Percentiles rank a stretch among this genome's conserved stretches.
phyloP scores from a whole-genome alignment of 2,797 vertebrate genomes.

The Arvicola amphibius region DNA sequence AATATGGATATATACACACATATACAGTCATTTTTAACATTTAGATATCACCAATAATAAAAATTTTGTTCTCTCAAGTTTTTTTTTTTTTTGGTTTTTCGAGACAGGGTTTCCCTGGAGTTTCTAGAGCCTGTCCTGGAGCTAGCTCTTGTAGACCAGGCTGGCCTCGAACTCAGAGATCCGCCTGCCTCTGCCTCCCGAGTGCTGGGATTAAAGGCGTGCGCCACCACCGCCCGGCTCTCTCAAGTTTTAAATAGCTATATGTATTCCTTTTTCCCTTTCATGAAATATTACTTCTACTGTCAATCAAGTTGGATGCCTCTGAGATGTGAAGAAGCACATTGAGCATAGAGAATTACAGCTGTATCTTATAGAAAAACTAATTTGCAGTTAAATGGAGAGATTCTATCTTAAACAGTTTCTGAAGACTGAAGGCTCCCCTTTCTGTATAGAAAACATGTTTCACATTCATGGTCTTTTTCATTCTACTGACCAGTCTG shows the following conservation, averaged over 20 bases:
- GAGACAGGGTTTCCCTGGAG: too few species aligned
- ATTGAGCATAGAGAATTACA: constrained; percentile 25
- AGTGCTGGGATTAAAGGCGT: too few species aligned
- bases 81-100: too few species aligned
- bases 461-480: neutral
- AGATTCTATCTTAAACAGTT: constrained; percentile 3
- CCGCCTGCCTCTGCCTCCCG: too few species aligned
- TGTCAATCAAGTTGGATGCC: neutral
- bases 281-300: constrained; percentile 2
- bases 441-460: neutral
- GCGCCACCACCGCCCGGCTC: too few species aligned
- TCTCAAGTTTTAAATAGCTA: neutral
- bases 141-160: too few species aligned
- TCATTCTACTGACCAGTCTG: neutral
- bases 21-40: neutral
- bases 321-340: neutral
- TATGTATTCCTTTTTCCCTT: neutral
- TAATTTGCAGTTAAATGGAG: neutral
- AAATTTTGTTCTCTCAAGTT: neutral
- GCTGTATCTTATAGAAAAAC: neutral
- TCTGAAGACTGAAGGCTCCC: neutral
- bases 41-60: neutral
- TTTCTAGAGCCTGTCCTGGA: too few species aligned
- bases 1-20: neutral
- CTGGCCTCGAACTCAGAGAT: too few species aligned